Percentiles rank a stretch among this genome's conserved stretches.
These are phyloP conservation scores for Penaeus indicus DNA, from an alignment of 1,140 invertebrate genomes.

Conservation along the genomic window DNA sequence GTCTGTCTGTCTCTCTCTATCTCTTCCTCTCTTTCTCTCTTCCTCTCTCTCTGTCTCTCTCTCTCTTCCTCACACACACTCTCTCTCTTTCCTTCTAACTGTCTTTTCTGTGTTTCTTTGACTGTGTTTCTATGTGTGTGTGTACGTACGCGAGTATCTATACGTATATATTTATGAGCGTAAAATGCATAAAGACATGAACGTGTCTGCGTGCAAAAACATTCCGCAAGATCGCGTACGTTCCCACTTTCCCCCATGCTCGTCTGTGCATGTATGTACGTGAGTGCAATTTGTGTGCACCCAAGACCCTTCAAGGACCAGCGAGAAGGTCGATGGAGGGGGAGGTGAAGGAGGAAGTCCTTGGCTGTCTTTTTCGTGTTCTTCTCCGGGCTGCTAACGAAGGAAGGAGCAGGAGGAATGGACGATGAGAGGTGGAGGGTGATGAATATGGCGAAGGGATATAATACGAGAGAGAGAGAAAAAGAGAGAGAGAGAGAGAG, in stretches of 20 bases:
- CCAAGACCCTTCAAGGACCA: neutral
- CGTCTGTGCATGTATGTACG: constrained; percentile 16
- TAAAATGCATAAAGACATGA: neutral
- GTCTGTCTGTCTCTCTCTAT: no score
- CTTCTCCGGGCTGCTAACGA: no score
- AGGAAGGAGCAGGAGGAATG: no score
- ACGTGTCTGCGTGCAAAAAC: neutral
- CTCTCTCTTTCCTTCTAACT: neutral
- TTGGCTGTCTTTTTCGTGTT: no score
- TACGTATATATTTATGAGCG: constrained; percentile 4
- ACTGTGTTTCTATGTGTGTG: no score
- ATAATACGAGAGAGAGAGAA: neutral
- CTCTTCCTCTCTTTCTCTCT: neutral
- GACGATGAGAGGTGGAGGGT: no score
- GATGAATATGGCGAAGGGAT: neutral
- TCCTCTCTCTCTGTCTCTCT: neutral
- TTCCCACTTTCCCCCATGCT: neutral
- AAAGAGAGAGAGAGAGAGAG: neutral
- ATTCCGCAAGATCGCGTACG: constrained; percentile 3
- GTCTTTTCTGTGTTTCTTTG: neutral
- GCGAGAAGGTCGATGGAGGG: neutral
- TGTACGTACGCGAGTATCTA: neutral
- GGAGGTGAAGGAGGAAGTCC: neutral
- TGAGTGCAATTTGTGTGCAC: neutral
- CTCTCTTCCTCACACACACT: neutral